Base-by-base conservation (phyloP, 2,888 invertebrate genomes). In the Nasonia oneida region DNA sequence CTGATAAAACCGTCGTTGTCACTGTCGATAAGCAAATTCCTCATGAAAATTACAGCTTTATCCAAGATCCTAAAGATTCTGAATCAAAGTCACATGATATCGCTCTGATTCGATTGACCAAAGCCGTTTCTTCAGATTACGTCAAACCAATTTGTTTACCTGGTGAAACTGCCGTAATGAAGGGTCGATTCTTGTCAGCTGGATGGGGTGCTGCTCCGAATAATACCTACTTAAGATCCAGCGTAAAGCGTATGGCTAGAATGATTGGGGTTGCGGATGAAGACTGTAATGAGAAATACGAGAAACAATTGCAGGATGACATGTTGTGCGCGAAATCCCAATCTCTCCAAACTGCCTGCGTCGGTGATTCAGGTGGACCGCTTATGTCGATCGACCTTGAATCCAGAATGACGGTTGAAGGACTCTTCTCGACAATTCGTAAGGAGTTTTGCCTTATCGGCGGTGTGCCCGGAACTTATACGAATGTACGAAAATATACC, bases 81-180 rank as follows among this genome's bases (percentile, higher is more conserved):
- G 6, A 3, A 0, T 3, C 8, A 23, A 73, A 8, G 10, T 0
- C 39, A 1, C 0, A 83, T 47, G 70, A 84, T 33, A 80, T 84
- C 8, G 84, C 57, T 3, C 39, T 84, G 1, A 8, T 84, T n/a
- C 57, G 70, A 1, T 12, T 84, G 53, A 23, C 39, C 8, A 75
- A 42, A 0, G 8, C 74, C 0, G 76, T 80, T 37, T 4, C 12
- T 18, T 42, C 64, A 3, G 64, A 74, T 23, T 64, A n/a, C 47
- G 53, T 76, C 50, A 23, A 50, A 42, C 75, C 80, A 0, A 75
- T 80, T 42, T 84, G 84, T 29, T 37, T 84, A n/a, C 80, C 80
- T 6, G 50, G 23, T 8, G 42, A 18, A 3, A 23, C 15, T n/a
- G 3, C 18, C 3, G 4, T n/a, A 3, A n/a, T 57, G 0, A 18